Evolutionary conservation across 2,888 invertebrate species (phyloP).

Genomic region (Neoascia interrupta): DNA sequence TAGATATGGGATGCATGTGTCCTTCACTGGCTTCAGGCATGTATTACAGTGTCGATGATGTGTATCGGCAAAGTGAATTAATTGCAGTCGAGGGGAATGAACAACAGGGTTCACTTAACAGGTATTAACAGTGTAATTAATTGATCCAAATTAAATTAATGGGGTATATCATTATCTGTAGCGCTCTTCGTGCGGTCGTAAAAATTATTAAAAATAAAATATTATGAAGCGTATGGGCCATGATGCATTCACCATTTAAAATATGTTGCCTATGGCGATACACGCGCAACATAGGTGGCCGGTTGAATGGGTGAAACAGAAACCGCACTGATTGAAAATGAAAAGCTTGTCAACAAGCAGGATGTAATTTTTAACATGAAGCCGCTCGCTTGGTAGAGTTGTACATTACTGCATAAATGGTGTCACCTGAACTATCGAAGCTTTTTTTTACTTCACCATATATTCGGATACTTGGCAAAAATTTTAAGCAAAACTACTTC

Average conservation of each 20-base stretch:
- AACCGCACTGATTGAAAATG: conserved; percentile 34
- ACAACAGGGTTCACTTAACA: conserved; percentile 40
- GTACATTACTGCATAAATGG: too few species aligned
- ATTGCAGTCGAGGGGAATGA: conserved; percentile 32
- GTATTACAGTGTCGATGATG: neutral
- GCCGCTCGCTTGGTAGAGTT: too few species aligned
- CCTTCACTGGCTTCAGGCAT: too few species aligned
- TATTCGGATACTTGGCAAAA: too few species aligned
- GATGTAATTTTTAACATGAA: too few species aligned
- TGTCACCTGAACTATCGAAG: too few species aligned
- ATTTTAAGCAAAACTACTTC: too few species aligned
- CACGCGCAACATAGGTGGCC: too few species aligned
- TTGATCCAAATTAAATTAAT: conserved; percentile 45
- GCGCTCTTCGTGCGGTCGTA: neutral
- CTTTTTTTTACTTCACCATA: too few species aligned
- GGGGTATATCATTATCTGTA: conserved; percentile 20
- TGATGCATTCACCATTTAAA: conserved; percentile 2
- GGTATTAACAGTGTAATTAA: conserved; percentile 55
- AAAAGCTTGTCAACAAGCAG: conserved; percentile 30
- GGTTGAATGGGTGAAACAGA: too few species aligned
- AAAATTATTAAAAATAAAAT: neutral
- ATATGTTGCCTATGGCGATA: too few species aligned
- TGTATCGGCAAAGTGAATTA: conserved; percentile 39
- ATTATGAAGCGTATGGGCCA: neutral
- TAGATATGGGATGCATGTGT: neutral